Conservation (phyloP, 92 coral and sea anemone species). For the Epizoanthus fatuus region DNA sequence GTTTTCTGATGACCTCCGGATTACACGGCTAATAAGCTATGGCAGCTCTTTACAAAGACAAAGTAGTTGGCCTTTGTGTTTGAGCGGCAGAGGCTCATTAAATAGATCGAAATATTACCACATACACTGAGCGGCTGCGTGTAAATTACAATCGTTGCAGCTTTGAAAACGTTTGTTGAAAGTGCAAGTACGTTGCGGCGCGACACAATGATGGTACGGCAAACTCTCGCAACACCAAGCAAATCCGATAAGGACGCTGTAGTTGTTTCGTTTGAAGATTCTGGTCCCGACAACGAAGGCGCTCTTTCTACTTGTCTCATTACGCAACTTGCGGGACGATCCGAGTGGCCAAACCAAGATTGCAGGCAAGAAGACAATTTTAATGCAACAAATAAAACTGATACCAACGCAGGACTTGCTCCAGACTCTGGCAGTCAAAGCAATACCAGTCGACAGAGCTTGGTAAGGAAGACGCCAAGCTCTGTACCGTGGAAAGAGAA, state of each 20-base stretch:
- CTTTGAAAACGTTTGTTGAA: neutral
- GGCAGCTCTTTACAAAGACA: neutral
- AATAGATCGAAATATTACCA: neutral
- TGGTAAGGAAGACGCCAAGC: neutral
- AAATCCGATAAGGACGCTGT: neutral
- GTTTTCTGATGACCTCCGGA: neutral
- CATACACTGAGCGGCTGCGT: neutral
- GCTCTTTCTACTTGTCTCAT: slow-evolving; percentile 13
- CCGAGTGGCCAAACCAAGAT: neutral
- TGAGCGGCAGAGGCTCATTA: neutral
- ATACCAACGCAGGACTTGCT: neutral
- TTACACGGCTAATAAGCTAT: neutral
- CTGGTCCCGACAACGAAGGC: neutral
- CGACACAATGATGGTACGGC: slow-evolving; percentile 10
- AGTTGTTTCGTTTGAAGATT: neutral
- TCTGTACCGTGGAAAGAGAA: neutral
- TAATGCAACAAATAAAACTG: neutral
- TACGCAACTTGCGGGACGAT: slow-evolving; percentile 14
- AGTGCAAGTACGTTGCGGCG: neutral
- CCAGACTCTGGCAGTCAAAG: neutral
- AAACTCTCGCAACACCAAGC: neutral
- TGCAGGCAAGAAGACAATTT: neutral
- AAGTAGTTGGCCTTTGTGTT: neutral
- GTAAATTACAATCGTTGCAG: neutral
- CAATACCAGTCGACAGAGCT: neutral